These are phyloP conservation scores for Oopsacas minuta DNA, from an alignment of 37 sponge, comb jelly and placozoan species.

Conservation along the genomic window DNA sequence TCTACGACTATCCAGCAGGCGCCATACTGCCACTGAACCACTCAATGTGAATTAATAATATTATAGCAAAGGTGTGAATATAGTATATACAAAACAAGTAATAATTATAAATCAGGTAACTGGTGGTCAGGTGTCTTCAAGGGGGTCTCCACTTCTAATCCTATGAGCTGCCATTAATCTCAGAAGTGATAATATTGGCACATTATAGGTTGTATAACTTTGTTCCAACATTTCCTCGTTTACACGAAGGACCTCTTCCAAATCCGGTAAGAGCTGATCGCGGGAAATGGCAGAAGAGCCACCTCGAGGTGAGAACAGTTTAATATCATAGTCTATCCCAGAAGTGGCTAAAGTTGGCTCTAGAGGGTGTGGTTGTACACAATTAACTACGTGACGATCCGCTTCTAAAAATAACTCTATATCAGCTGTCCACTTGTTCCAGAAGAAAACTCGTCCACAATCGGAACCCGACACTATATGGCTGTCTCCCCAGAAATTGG, in stretches of 20 bases:
- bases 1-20: background rate
- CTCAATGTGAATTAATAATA: background rate
- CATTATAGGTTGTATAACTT: conserved; percentile 51
- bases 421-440: conserved; percentile 75
- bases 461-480: conserved; percentile 78
- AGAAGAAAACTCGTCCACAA: conserved; percentile 76
- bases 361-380: conserved; percentile 80
- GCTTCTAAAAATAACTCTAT: conserved; percentile 52
- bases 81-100: background rate
- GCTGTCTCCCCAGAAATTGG: conserved; percentile 62
- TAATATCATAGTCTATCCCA: conserved; percentile 76
- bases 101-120: background rate
- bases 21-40: background rate
- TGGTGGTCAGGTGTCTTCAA: background rate
- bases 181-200: conserved; percentile 50
- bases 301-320: conserved; percentile 57
- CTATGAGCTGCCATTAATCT: conserved; percentile 20
- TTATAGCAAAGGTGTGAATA: too few relatives aligned
- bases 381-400: conserved; percentile 83
- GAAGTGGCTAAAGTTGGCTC: conserved; percentile 57
- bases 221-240: conserved; percentile 68
- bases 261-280: background rate
- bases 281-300: background rate
- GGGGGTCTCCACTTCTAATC: background rate
- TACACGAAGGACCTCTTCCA: conserved; percentile 33